These are phyloP conservation scores for Micronycteris hirsuta DNA, from an alignment of 2,113 vertebrate genomes.

Conservation along the genomic window DNA sequence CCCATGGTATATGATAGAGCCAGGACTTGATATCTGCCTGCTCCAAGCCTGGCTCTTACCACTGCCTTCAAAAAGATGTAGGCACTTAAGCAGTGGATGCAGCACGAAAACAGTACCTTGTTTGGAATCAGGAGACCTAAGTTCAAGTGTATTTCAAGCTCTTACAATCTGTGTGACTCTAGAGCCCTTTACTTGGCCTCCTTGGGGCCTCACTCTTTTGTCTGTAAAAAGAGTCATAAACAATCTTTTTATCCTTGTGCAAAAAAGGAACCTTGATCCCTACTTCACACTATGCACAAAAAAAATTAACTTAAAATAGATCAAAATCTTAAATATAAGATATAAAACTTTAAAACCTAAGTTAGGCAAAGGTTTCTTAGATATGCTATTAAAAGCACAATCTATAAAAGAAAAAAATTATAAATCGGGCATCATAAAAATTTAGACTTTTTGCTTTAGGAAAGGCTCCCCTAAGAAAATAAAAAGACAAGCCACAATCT, in stretches of 20 bases:
- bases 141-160: background rate
- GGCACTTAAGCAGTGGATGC: background rate
- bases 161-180: background rate
- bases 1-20: background rate
- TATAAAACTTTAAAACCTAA: background rate
- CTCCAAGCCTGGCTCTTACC: background rate
- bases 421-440: background rate
- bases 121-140: background rate
- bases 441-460: background rate
- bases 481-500: background rate
- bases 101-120: background rate
- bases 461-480: background rate
- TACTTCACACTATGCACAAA: background rate
- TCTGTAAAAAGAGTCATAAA: background rate
- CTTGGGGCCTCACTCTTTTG: background rate
- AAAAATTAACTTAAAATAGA: background rate
- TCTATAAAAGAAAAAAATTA: background rate
- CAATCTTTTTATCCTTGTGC: background rate
- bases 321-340: background rate
- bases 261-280: background rate
- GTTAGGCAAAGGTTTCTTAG: background rate
- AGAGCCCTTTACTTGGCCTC: background rate
- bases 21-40: background rate
- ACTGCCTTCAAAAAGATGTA: background rate
- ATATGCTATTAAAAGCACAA: background rate